Evolutionary conservation across 1,140 invertebrate genomes (phyloP), one percentile per base, ranked within the genome.

Genomic region (Neotoxoptera formosana): DNA sequence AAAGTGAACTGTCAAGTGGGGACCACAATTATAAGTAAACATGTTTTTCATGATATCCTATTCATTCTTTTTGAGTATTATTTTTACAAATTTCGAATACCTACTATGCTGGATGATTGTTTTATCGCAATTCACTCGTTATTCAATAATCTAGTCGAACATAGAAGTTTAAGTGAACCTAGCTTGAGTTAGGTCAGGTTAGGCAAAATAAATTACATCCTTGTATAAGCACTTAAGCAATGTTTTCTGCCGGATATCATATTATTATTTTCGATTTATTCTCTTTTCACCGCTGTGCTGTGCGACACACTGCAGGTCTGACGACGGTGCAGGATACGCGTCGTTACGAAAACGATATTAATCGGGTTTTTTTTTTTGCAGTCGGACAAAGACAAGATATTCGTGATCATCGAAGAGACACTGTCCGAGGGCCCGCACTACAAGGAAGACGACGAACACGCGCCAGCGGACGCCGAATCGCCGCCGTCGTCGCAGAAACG

Each of bases 381-480:
- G 96, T 96, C 96, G 94, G 97, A 97, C 95, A 96, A 96, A 94
- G 97, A 97, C 94, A 98, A 97, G 95, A 96, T 98, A 94, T 96
- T 97, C 67, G 95, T 95, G 81, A 95, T 97, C 88, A 97, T 98
- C 94, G 97, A 97, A 95, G 97, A 97, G 94, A 96, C 97, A 20
- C 95, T 97, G 20, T 96, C 96, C 7, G 93, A 91, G 51, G 83
- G 91, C 6, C 91, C 91, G 1, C 91, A 84, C 1, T 83, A 53
- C 23, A 92, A 83, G 9, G 60, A 83, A 51, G 76, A 92, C 23
- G 48, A 92, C 45, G 45, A 87, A 14, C 76, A 53, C 4, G 76
- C 36, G 7, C 45, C 9, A 11, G 23, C 30, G 3, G 76, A 83
- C 48, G 6, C 17, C 11, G 30, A 30, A 92, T 25, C 47, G 51